Base-by-base conservation (phyloP, 2,797 vertebrate species). In the Odontamblyopus lacepedii region DNA sequence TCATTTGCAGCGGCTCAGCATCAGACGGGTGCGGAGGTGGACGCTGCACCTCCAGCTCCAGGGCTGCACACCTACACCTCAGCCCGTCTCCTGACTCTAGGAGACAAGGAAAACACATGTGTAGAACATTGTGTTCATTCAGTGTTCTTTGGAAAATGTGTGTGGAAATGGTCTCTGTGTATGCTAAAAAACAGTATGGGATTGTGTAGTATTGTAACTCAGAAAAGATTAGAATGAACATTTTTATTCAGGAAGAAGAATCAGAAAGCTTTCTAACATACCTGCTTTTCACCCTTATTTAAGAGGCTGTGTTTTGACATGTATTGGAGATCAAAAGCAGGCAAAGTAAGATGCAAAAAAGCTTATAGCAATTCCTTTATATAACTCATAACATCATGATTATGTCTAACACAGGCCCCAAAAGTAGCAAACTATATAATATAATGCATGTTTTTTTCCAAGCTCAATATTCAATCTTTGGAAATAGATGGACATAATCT, bases 1-100 rank as follows among this genome's bases (percentile, higher is more conserved):
- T 90, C 87, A 92, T 92, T 91, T 92, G 82, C 85, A 85, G 86
- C 77, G 76, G 87, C 84, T 83, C 83, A 77, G 85, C 82, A 84
- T 88, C 83, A 84, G 77, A 77, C 80, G 62, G 78, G 76, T 82
- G 83, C 86, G 83, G 81, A 87, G 87, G 86, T 87, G 86, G 87
- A 87, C 76, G 38, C 15, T 48, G 64, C 64, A 66, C 67, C 65
- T 81, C 79, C 72, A 69, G 78, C 80, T 79, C 73, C 75, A 64
- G 71, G 51, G 78, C 79, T 79, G 71, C 76, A 71, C 75, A 59
- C 72, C 80, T 72, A 73, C 75, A 85, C 83, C 84, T 84, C 78
- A 73, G 79, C 77, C 76, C 44, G 63, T 76, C 84, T 83, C 72
- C 63, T 51, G 71, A 78, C 80, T 74, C 1, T 29, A 85, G 84